Evolutionary conservation across 2,888 invertebrate genomes (phyloP), one percentile per base, ranked within the genome.

Genomic region (Eilema griseolum): DNA sequence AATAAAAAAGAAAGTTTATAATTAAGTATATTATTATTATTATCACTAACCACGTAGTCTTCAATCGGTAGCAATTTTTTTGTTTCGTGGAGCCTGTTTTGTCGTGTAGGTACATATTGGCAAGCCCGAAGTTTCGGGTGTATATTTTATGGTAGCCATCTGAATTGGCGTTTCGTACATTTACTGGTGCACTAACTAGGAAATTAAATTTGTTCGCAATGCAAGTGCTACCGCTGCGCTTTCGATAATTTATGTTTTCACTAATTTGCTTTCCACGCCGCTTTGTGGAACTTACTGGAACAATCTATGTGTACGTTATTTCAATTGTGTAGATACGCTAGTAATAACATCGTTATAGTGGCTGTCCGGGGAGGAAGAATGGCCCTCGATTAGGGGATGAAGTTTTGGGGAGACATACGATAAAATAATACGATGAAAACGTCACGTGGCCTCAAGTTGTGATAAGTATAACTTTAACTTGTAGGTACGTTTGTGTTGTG

Each of bases 191-290:
- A 69, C 82, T 82, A 85, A 89, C 88, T 88, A 87, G 88, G 88
- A 92, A 91, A 93, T 93, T 93, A 90, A 93, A 93, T 93, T 92
- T 90, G 89, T 84, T 86, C 87, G 89, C 90, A 92, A 89, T 88
- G 88, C 85, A 86, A 90, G 86, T 86, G 80, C 81, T 79, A 76
- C 82, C 78, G 83, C 79, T 83, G 80, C 81, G 83, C 87, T 86
- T 84, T 84, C 83, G 84, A 83, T 87, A 88, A 89, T 89, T 88
- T 89, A 91, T 90, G 89, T 85, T 85, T 85, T 79, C 83, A 82
- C 80, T 83, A 82, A 85, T 84, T 82, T 83, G 84, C 73, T 78
- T 77, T 79, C 73, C 70, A 74, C 68, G 70, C 72, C 67, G 68
- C 71, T 83, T 74, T 77, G 72, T 72, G 56, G 62, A 70, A 79